Evolutionary conservation across 1,140 invertebrate genomes (phyloP).

Genomic region (Eriocheir sinensis): DNA sequence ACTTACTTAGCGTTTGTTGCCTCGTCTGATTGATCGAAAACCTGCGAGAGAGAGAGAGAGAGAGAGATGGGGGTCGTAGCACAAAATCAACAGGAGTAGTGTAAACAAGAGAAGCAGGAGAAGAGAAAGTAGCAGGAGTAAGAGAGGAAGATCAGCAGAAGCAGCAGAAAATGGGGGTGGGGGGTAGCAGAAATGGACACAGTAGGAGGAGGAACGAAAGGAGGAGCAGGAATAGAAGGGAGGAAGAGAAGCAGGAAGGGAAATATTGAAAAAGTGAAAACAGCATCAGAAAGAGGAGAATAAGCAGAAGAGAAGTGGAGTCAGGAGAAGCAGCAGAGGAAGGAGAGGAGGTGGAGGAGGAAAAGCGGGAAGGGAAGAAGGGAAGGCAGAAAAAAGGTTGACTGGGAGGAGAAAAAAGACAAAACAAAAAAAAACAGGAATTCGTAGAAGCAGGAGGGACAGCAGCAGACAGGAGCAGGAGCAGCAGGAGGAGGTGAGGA

Average conservation of each 20-base stretch:
- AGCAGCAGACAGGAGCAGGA: too few relatives aligned
- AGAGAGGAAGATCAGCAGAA: not conserved
- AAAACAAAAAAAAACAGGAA: too few relatives aligned
- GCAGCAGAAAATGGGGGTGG: not conserved
- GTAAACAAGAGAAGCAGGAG: not conserved
- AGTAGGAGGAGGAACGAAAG: conserved; percentile 18
- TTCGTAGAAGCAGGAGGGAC: too few relatives aligned
- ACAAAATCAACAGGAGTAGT: too few relatives aligned
- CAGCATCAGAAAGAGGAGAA: too few relatives aligned
- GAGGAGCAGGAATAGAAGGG: not conserved
- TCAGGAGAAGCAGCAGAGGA: conserved; percentile 32
- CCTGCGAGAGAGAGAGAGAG: not conserved
- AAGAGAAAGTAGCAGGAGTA: not conserved
- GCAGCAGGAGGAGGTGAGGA: too few relatives aligned
- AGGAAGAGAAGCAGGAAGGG: not conserved
- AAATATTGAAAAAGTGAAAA: not conserved
- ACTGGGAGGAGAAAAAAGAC: too few relatives aligned
- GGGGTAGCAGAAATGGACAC: not conserved
- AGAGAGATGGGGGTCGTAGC: too few relatives aligned
- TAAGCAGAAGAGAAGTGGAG: not conserved
- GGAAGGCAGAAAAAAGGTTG: too few relatives aligned
- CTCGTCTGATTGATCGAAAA: conserved; percentile 56
- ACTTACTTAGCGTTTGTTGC: conserved; percentile 60
- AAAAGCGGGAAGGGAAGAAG: too few relatives aligned
- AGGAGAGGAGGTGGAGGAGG: conserved; percentile 30